Evolutionary conservation across 2,888 invertebrate genomes (phyloP), one percentile per base, ranked within the genome.

Genomic region (Rugalucina vietnamica): DNA sequence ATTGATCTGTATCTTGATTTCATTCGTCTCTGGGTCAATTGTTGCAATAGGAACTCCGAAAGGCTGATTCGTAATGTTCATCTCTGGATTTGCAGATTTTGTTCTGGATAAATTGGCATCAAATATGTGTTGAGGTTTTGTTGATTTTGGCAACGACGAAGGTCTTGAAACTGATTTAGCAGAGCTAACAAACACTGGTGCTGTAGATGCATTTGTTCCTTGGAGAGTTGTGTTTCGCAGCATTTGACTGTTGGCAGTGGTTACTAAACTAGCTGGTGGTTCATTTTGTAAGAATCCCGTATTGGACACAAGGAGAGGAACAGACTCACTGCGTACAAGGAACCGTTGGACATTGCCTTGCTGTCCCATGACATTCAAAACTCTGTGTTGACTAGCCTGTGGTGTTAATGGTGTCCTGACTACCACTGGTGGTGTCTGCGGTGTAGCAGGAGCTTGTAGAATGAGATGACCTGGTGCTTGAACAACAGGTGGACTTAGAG

Each of bases 1-100:
- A 78, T 91, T 89, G 32, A 93, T 90, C 82, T 93, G 90, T 39
- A 93, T 92, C 76, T 91, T 92, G 27, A 92, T 91, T 82, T 93
- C 92, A 77, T 91, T 88, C 27, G 81, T 80, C 34, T 81, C 74
- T 14, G 57, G 49, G 18, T 39, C 32, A 24, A 50, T 27, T 3
- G 49, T 65, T 24, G 75, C 29, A 34, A 74, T 32, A 12, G 74
- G 76, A n/a, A 34, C 34, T 18, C 3, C 34, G 18, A 21, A 4
- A 10, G 34, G 65, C 1, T 32, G 21, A 34, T 21, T 65, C 14
- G 24, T 32, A 3, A 65, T 12, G 24, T 65, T 65, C 1, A 34
- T 1, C 12, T 32, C 34, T 34, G 27, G 34, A 65, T 32, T 34
- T 8, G 29, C 65, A 34, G 21, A 21, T 34, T 14, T 65, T 32